Conservation (phyloP, 2,888 invertebrate genomes). For the Mallateleia sp. region DNA sequence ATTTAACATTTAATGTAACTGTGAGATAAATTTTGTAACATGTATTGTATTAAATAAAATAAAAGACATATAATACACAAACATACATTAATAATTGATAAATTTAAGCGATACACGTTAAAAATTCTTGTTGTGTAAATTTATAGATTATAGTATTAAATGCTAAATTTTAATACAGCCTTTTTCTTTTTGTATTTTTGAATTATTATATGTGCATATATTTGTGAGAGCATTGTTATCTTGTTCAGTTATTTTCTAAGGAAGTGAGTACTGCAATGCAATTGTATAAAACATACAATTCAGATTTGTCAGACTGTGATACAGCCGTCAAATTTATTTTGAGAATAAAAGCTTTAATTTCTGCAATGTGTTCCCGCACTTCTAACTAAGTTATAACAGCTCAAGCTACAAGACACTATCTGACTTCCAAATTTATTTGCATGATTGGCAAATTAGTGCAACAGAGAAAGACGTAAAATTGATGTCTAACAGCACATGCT, state of each 20-base stretch:
- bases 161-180: too few relatives aligned
- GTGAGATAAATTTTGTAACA: too few relatives aligned
- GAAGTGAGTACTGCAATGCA: neutral
- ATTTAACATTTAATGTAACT: too few relatives aligned
- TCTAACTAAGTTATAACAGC: neutral
- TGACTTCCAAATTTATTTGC: neutral
- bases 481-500: conserved; percentile 43
- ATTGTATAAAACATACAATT: neutral
- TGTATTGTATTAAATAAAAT: too few relatives aligned
- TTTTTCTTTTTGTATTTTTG: too few relatives aligned
- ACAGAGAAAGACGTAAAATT: neutral
- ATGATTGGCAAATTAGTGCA: neutral
- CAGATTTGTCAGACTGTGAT: neutral
- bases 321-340: neutral
- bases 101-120: too few relatives aligned
- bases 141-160: too few relatives aligned
- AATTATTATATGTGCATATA: too few relatives aligned
- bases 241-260: neutral
- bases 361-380: neutral
- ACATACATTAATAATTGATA: too few relatives aligned
- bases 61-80: too few relatives aligned
- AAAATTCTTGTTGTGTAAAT: too few relatives aligned
- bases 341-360: neutral
- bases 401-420: neutral
- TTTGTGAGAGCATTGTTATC: too few relatives aligned